Evolutionary conservation across 2,888 invertebrate genomes (phyloP), one percentile per base, ranked within the genome.

Genomic region (Lepetodrilus schrolli): DNA sequence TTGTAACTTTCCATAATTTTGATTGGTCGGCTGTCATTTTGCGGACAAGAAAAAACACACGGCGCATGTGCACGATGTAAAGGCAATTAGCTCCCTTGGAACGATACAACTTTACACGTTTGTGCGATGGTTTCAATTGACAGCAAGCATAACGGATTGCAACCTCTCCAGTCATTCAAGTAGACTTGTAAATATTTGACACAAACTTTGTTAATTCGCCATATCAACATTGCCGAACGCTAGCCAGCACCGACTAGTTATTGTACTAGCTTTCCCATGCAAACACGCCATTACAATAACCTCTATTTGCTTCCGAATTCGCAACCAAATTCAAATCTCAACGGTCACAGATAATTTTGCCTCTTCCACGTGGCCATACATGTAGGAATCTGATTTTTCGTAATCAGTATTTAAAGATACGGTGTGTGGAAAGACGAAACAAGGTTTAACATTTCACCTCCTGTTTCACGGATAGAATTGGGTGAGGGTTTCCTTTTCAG

Each of bases 151-250:
- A 34, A 58, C 58, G 72, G 17, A 68, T 5, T n/a, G 50, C 37
- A 26, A 23, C 34, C 65, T 34, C 30, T 66, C 72, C 10, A 65
- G 47, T 17, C 65, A 72, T 30, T 65, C 26, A 48, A 65, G 72
- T 72, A 72, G 43, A 65, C 65, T 58, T 23, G 65, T 48, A 58
- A 72, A 72, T 72, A 72, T 72, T 72, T 47, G 72, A 65, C n/a
- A 50, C 72, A 72, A 72, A 72, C 72, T 65, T 66, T 72, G 36
- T 66, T 72, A 72, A 72, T 72, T 72, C 66, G 72, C 21, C 30
- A 8, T 10, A 66, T 65, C 51, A 72, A 66, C 66, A 66, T 23
- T 30, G 34, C 10, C 51, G 68, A 34, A 47, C 48, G 48, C 26
- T 20, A n/a, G 47, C 17, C 34, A 17, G 58, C 17, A 37, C 13